A percentile compares a stretch with the other conserved stretches of the same genome.
Evolutionary conservation across 2,888 invertebrate genomes (phyloP).

Genomic region (Xestia rhomboidea): DNA sequence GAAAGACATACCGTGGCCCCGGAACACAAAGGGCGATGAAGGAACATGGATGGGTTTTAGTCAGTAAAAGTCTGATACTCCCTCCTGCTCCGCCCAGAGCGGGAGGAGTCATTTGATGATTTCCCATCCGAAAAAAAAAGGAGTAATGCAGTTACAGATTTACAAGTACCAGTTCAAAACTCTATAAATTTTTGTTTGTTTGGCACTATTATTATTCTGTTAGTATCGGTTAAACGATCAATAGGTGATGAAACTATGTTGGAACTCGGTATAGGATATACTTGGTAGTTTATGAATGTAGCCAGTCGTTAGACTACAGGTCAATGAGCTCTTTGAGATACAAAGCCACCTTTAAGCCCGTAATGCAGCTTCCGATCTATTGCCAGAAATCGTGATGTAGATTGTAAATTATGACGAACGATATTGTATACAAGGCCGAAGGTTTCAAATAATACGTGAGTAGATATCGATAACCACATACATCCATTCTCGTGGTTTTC

Average conservation of each 20-base stretch:
- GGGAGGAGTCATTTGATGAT: too few species aligned
- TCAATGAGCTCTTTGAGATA: slow-evolving; percentile 48
- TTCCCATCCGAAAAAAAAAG: too few species aligned
- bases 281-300: slow-evolving; percentile 21
- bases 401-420: slow-evolving; percentile 19
- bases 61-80: too few species aligned
- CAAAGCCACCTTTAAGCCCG: slow-evolving; percentile 20
- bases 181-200: background rate
- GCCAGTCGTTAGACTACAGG: slow-evolving; percentile 32
- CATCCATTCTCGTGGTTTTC: too few species aligned
- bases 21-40: too few species aligned
- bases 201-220: background rate
- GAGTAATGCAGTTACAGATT: background rate
- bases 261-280: background rate
- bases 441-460: slow-evolving; percentile 3
- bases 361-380: slow-evolving; percentile 35
- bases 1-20: too few species aligned
- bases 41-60: too few species aligned
- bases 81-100: too few species aligned
- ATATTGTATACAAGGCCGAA: background rate
- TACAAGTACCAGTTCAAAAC: background rate
- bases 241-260: slow-evolving; percentile 4
- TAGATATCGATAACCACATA: background rate
- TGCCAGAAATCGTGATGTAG: slow-evolving; percentile 46
- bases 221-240: background rate